Evolutionary conservation across 2,888 invertebrate genomes (phyloP), one percentile per base, ranked within the genome.

Genomic region (Mellilla xanthometata): DNA sequence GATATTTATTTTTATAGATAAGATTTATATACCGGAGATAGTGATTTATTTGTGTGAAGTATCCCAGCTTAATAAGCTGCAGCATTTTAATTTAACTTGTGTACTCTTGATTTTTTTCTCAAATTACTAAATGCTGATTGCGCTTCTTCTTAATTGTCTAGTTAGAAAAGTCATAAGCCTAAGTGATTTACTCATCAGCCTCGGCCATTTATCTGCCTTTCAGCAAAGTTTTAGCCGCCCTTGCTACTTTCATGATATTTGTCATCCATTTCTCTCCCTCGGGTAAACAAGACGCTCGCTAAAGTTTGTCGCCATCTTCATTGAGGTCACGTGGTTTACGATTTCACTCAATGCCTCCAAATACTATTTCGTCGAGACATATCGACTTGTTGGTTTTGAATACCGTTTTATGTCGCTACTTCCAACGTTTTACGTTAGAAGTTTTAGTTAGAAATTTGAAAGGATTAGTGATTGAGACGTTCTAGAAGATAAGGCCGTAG

Each of bases 281-380:
- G 51, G 50, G 56, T 56, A 57, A 56, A 54, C 56, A 41, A 48
- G 49, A 34, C 54, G 54, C 50, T 56, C 39, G 34, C 35, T 31
- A 36, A 58, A 65, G 60, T 64, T 63, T 60, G 66, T 68, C 69
- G 63, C 58, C 58, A 54, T 54, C 63, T 75, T 72, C 65, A 81
- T 77, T 65, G 70, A 69, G 81, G 82, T 81, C 74, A 79, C 54
- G 70, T 73, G 76, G 78, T 81, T 81, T 81, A 82, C 76, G 79
- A 80, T 81, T 81, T 78, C 75, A 70, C 78, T 75, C 75, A 62
- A 72, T 74, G 69, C 68, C 58, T 69, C 72, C 65, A 70, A 73
- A 76, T 71, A 68, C 67, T 67, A 52, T 58, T 58, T 54, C 47
- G 62, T 59, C 58, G 54, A 54, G 58, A 58, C 61, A 55, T 62